Conservation (phyloP, 1,140 invertebrate genomes). For the Riptortus pedestris region DNA sequence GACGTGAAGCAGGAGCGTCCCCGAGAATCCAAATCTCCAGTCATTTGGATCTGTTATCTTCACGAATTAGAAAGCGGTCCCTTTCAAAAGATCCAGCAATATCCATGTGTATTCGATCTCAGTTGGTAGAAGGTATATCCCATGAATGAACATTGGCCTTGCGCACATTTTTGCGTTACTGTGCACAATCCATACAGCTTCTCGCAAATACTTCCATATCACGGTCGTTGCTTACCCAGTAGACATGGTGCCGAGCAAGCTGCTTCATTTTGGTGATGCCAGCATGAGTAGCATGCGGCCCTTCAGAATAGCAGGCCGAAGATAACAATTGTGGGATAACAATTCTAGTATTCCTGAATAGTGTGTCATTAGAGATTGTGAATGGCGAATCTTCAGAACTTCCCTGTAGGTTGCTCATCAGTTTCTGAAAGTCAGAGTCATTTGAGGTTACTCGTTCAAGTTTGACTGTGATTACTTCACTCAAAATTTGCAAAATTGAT, state of each 20-base stretch:
- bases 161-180: slow-evolving; percentile 21
- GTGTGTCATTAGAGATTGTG: neutral
- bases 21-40: slow-evolving; percentile 26
- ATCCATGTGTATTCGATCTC: slow-evolving; percentile 41
- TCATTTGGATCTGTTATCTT: slow-evolving; percentile 36
- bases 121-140: slow-evolving; percentile 31
- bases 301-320: slow-evolving; percentile 18
- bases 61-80: slow-evolving; percentile 37
- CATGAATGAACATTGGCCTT: slow-evolving; percentile 30
- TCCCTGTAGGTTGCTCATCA: neutral
- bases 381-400: neutral
- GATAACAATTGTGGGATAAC: slow-evolving; percentile 25
- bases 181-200: slow-evolving; percentile 30
- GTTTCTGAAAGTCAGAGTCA: slow-evolving; percentile 8
- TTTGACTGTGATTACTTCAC: neutral
- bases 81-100: slow-evolving; percentile 38
- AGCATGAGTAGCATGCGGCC: slow-evolving; percentile 30
- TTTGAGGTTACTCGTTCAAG: slow-evolving; percentile 3
- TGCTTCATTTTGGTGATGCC: slow-evolving; percentile 35
- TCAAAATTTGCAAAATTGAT: slow-evolving; percentile 3
- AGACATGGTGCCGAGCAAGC: slow-evolving; percentile 30
- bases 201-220: slow-evolving; percentile 33
- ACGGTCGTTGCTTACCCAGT: slow-evolving; percentile 32
- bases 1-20: slow-evolving; percentile 18
- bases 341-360: slow-evolving; percentile 18